Evolutionary conservation across 2,888 invertebrate genomes (phyloP).

Genomic region (Cheilosia scutellata): DNA sequence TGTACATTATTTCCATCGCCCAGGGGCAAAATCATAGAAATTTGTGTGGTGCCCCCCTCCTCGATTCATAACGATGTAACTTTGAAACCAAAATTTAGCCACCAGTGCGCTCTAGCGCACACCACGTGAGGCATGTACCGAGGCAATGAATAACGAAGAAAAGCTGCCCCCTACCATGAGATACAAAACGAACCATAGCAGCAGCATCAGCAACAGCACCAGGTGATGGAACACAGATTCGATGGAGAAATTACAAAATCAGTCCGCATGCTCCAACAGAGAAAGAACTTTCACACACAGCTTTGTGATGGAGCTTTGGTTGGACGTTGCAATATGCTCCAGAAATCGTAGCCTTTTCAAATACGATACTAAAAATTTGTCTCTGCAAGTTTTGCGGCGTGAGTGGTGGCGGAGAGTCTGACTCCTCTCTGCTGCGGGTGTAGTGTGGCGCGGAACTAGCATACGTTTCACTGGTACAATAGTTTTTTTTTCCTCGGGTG

Average conservation of each 20-base stretch:
- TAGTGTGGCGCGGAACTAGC: slow-evolving; percentile 75
- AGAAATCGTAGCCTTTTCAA: slow-evolving; percentile 70
- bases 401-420: slow-evolving; percentile 74
- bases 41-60: slow-evolving; percentile 20
- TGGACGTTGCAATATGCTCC: slow-evolving; percentile 71
- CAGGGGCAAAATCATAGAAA: slow-evolving; percentile 70
- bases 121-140: slow-evolving; percentile 64
- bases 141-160: slow-evolving; percentile 48
- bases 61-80: slow-evolving; percentile 59
- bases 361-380: slow-evolving; percentile 66
- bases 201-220: slow-evolving; percentile 47
- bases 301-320: slow-evolving; percentile 65
- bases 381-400: slow-evolving; percentile 74
- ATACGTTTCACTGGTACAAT: slow-evolving; percentile 68
- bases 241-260: slow-evolving; percentile 71
- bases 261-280: slow-evolving; percentile 74
- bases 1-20: slow-evolving; percentile 54
- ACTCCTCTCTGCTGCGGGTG: slow-evolving; percentile 75
- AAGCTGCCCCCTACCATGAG: slow-evolving; percentile 55
- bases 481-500: slow-evolving; percentile 47
- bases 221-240: slow-evolving; percentile 58
- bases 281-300: slow-evolving; percentile 75
- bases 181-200: slow-evolving; percentile 38
- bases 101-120: slow-evolving; percentile 50
- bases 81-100: slow-evolving; percentile 54